Evolutionary conservation across 2,888 invertebrate genomes (phyloP), one percentile per base, ranked within the genome.

Genomic region (Blastobasis lacticolella): DNA sequence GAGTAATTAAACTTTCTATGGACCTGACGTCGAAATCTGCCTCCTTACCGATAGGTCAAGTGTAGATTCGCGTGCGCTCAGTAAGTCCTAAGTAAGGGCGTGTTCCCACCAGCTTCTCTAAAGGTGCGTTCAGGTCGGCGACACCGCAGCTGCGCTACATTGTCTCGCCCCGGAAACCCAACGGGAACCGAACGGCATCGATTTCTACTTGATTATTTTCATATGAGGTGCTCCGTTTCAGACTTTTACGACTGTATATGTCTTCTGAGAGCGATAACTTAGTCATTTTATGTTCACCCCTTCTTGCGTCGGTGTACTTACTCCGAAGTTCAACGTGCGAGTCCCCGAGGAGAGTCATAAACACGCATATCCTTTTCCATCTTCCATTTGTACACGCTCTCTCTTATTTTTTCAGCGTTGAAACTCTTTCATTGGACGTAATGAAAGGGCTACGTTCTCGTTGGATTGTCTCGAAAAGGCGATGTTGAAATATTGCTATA

Each of bases 271-370:
- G 82, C 80, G 74, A 84, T 87, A 87, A 84, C 82, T 87, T 83
- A 87, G 84, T 84, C 80, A 83, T 86, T 87, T 87, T 86, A 86
- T 84, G 85, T 74, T 80, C 78, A 80, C 81, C 78, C 80, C 78
- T 79, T 79, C 79, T 77, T 78, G 72, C 77, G 69, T 63, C 73
- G 64, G 66, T 68, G 74, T 77, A 76, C 77, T 75, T 78, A 77
- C 75, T 75, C 68, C 67, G 73, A 68, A 84, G 77, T 81, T 81
- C 75, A 73, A 72, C 76, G 73, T 73, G 78, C 70, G 72, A 71
- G 71, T 83, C 86, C 81, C 85, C 62, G 60, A 63, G 78, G 85
- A 73, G 72, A 61, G 65, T 67, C 81, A 79, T 84, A 85, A 85
- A 86, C 79, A 84, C 74, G 77, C 77, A 77, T 78, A 78, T 78